Percentiles rank a stretch among this genome's conserved stretches.
Evolutionary conservation across 2,888 invertebrate genomes (phyloP).

Genomic region (Blastobasis lacticolella): DNA sequence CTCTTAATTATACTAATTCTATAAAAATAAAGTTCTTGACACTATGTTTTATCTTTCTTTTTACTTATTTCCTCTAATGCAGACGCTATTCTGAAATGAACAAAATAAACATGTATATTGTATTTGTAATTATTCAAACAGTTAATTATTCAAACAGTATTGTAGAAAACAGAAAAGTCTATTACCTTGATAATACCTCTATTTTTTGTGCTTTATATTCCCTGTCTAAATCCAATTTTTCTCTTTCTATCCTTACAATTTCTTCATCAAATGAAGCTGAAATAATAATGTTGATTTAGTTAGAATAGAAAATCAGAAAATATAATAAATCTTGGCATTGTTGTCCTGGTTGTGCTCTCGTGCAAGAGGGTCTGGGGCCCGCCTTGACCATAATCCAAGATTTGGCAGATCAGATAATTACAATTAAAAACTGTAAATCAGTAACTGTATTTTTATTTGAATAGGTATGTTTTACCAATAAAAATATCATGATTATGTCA

Average conservation of each 20-base stretch:
- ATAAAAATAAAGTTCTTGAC: neutral
- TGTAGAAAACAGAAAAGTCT: neutral
- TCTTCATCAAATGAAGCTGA: constrained; percentile 27
- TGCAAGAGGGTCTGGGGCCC: too few species aligned
- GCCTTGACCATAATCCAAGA: too few species aligned
- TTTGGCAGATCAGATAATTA: too few species aligned
- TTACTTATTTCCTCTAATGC: constrained; percentile 28
- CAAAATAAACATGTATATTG: neutral
- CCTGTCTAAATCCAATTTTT: constrained; percentile 30
- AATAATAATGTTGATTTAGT: neutral
- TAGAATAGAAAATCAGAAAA: too few species aligned
- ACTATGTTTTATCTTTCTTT: constrained; percentile 14
- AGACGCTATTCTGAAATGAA: constrained; percentile 27
- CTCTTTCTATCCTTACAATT: constrained; percentile 29
- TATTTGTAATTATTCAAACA: neutral
- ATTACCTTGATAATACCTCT: constrained; percentile 23
- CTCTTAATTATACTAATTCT: too few species aligned
- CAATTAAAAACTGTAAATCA: too few species aligned
- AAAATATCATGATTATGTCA: too few species aligned
- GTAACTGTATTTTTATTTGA: too few species aligned
- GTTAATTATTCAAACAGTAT: neutral
- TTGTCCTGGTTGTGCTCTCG: too few species aligned
- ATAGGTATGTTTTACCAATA: too few species aligned
- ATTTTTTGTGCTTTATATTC: constrained; percentile 30
- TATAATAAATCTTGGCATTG: too few species aligned